Conservation (phyloP, 2,113 vertebrate genomes). For the Lathamus discolor region DNA sequence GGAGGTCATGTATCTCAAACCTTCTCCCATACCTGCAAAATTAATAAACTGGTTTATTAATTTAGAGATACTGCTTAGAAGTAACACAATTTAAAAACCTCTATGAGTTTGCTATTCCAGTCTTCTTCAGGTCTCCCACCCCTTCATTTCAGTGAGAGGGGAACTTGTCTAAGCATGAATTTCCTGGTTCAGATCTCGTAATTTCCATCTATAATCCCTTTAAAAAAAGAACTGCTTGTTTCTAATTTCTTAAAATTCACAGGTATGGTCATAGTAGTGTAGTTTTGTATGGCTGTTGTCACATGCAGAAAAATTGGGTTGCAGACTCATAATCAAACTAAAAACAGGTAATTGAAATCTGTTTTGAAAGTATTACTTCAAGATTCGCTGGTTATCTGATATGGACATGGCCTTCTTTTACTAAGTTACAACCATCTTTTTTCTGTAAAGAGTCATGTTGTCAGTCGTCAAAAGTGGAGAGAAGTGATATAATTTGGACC, state of each 20-base stretch:
- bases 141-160: background rate
- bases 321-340: background rate
- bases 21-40: slow-evolving; percentile 30
- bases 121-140: background rate
- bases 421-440: background rate
- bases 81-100: background rate
- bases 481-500: background rate
- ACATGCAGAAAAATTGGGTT: background rate
- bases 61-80: background rate
- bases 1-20: background rate
- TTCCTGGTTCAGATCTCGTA: background rate
- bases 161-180: background rate
- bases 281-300: background rate
- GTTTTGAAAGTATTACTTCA: background rate
- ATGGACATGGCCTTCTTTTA: background rate
- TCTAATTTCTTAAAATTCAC: background rate
- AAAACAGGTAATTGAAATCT: background rate
- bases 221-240: background rate
- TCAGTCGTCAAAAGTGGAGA: background rate
- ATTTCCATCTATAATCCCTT: background rate
- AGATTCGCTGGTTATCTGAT: background rate
- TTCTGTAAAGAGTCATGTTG: background rate
- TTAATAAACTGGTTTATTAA: slow-evolving; percentile 18
- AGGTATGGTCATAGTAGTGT: background rate
- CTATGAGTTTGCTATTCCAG: background rate